These are phyloP conservation scores for Rhopalosiphum nymphaeae DNA, from an alignment of 2,888 invertebrate species.

Conservation along the genomic window DNA sequence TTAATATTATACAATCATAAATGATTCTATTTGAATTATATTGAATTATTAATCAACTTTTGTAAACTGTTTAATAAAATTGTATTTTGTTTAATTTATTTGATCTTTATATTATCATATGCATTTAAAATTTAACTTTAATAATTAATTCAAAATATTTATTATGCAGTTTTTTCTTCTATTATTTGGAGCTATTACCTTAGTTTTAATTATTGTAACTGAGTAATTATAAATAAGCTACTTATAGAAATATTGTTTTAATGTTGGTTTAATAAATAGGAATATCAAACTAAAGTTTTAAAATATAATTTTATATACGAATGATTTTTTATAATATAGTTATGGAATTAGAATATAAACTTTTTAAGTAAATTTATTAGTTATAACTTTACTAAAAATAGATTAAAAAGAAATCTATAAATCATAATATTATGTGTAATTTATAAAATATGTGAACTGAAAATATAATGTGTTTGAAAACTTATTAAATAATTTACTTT, in stretches of 20 bases:
- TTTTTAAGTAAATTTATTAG: background rate
- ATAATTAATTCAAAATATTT: no score
- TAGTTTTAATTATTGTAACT: no score
- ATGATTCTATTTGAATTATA: background rate
- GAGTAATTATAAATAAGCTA: no score
- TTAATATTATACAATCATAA: background rate
- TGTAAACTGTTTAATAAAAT: background rate
- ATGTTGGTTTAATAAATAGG: no score
- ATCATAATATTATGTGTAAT: background rate
- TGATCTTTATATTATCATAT: background rate
- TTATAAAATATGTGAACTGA: background rate
- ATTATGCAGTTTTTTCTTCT: no score
- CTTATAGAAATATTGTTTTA: no score
- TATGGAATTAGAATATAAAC: no score
- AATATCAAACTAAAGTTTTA: no score
- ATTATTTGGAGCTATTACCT: no score
- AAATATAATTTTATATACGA: no score
- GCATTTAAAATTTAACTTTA: background rate
- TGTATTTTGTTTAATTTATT: background rate
- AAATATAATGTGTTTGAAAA: background rate
- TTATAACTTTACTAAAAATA: background rate
- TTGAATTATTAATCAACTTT: background rate
- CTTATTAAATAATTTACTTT: background rate
- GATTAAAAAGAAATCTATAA: background rate
- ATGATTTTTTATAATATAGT: no score